Conservation (phyloP, 2,888 invertebrate species). For the Hoplodrina blanda region DNA sequence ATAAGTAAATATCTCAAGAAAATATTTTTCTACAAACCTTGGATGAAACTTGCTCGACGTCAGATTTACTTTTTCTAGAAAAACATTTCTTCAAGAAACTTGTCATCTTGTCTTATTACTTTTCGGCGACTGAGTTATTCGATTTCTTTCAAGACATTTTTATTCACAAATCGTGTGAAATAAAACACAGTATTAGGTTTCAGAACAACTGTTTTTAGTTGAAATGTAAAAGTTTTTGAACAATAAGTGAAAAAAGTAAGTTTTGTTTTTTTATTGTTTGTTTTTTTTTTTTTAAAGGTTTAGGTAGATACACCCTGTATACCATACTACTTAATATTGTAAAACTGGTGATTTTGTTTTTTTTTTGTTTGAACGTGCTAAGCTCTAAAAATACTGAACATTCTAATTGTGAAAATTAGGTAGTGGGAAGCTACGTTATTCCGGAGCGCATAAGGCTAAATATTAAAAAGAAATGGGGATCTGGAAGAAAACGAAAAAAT, state of each 20-base stretch:
- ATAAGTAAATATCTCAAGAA: neutral
- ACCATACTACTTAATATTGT: no score
- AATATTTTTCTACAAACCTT: constrained; percentile 42
- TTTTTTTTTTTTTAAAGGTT: constrained; percentile 11
- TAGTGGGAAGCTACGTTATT: no score
- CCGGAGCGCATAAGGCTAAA: no score
- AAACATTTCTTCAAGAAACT: constrained; percentile 60
- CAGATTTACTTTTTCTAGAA: constrained; percentile 37
- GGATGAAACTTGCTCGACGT: constrained; percentile 10
- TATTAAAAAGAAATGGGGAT: no score
- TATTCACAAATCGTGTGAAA: constrained; percentile 61
- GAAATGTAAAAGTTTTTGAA: constrained; percentile 17
- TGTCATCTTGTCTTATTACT: constrained; percentile 51
- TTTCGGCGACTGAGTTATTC: constrained; percentile 13
- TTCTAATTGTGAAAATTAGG: no score
- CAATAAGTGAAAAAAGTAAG: constrained; percentile 6
- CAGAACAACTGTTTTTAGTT: constrained; percentile 18
- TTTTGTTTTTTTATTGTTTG: constrained; percentile 11
- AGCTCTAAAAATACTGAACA: no score
- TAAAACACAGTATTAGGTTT: constrained; percentile 33
- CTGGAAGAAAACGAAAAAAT: no score
- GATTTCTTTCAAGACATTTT: constrained; percentile 38
- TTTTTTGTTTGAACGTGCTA: no score
- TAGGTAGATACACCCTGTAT: neutral
- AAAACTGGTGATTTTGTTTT: no score